Evolutionary conservation across 92 coral and sea anemone genomes (phyloP).

Genomic region (Epizoanthus scotinus): DNA sequence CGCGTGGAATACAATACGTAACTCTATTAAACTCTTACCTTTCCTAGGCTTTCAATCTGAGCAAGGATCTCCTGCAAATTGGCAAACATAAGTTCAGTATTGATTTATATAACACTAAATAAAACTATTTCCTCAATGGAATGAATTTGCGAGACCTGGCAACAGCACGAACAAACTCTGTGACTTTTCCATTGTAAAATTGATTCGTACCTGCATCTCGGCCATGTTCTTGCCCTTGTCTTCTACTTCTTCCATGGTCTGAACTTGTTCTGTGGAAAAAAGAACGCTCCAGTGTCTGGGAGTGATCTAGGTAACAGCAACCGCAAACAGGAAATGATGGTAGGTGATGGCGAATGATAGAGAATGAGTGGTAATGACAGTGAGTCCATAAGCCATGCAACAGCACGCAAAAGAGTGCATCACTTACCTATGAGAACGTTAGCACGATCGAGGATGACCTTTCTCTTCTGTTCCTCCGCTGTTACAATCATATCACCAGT

Average conservation of each 20-base stretch:
- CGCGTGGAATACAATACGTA: background rate
- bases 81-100: background rate
- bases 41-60: constrained; percentile 63
- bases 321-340: no score
- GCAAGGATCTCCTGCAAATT: constrained; percentile 57
- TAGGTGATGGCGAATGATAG: no score
- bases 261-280: constrained; percentile 68
- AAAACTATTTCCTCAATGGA: no score
- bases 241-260: constrained; percentile 68
- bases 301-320: no score
- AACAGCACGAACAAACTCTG: background rate
- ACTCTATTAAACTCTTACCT: constrained; percentile 50
- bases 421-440: constrained; percentile 65
- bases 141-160: no score
- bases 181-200: background rate
- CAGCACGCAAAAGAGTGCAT: background rate
- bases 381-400: no score
- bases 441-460: constrained; percentile 66
- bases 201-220: constrained; percentile 78
- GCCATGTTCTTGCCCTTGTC: constrained; percentile 62
- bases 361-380: no score
- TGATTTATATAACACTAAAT: no score
- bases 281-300: background rate
- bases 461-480: constrained; percentile 61
- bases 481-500: constrained; percentile 75